Percentiles rank a stretch among this genome's conserved stretches.
Conservation (phyloP, 2,888 invertebrate species). For the Heliothis peltigera region DNA sequence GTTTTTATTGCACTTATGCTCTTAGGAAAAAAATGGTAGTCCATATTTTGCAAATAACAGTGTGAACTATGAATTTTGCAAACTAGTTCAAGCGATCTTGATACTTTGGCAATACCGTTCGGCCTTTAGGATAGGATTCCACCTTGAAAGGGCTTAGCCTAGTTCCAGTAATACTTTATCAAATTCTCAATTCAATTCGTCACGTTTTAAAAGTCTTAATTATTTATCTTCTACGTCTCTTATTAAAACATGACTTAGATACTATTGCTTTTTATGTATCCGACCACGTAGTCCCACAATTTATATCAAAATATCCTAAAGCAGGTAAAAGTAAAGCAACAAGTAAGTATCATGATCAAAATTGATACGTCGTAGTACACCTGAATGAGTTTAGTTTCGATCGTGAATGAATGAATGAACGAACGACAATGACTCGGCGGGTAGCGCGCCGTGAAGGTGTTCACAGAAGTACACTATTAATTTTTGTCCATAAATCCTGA, state of each 20-base stretch:
- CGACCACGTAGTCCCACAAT: no score
- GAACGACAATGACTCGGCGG: slow-evolving; percentile 66
- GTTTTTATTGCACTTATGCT: slow-evolving; percentile 58
- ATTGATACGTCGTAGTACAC: slow-evolving; percentile 35
- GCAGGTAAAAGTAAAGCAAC: slow-evolving; percentile 8
- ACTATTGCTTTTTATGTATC: no score
- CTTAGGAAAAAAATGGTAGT: slow-evolving; percentile 50
- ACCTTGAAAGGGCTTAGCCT: no score
- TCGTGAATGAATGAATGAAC: slow-evolving; percentile 63
- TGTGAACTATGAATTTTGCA: slow-evolving; percentile 26
- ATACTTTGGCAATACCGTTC: slow-evolving; percentile 12
- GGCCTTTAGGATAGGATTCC: not conserved
- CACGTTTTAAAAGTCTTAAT: no score
- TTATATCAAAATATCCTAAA: not conserved
- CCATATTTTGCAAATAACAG: slow-evolving; percentile 42
- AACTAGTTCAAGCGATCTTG: slow-evolving; percentile 37
- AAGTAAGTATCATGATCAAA: slow-evolving; percentile 37
- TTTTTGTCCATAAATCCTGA: slow-evolving; percentile 47
- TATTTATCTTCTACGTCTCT: no score
- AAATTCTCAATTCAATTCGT: no score
- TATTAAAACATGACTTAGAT: no score
- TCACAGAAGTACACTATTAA: slow-evolving; percentile 57
- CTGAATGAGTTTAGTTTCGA: slow-evolving; percentile 42
- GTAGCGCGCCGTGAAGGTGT: slow-evolving; percentile 40
- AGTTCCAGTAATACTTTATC: no score